These are phyloP conservation scores for Cinclus cinclus DNA, from an alignment of 2,113 vertebrate genomes.

Conservation along the genomic window DNA sequence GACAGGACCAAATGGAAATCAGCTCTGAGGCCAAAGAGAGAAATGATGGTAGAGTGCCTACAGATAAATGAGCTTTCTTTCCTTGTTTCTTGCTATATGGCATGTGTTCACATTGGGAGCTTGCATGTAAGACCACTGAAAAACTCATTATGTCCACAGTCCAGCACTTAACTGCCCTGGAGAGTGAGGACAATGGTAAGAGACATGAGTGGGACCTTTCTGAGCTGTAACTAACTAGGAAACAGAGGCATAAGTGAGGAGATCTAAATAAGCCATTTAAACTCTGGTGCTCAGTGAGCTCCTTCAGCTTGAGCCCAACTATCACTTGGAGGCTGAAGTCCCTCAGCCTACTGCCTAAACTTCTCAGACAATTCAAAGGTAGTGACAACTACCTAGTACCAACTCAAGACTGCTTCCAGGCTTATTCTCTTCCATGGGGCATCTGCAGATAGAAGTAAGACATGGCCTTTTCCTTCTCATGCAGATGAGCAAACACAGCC, in stretches of 20 bases:
- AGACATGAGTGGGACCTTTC: background rate
- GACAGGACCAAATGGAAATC: background rate
- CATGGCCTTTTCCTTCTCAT: background rate
- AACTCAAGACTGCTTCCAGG: background rate
- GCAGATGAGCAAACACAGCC: background rate
- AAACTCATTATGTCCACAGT: background rate
- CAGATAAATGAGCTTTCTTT: background rate
- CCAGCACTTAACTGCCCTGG: background rate
- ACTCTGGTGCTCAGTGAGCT: background rate
- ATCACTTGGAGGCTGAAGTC: background rate
- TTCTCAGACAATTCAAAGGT: background rate
- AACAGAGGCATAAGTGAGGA: background rate
- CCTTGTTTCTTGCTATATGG: background rate
- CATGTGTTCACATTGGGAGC: background rate
- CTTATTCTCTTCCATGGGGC: background rate
- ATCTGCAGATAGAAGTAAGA: background rate
- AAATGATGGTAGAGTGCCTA: background rate
- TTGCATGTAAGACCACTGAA: background rate
- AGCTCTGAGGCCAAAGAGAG: background rate
- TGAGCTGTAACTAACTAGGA: background rate
- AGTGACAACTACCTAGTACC: background rate
- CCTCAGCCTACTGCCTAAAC: background rate
- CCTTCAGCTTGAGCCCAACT: background rate
- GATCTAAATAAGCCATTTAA: background rate
- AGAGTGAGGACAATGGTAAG: background rate